phyloP scores from a whole-genome alignment of 2,797 vertebrate species.

The Neosalanx taihuensis region DNA sequence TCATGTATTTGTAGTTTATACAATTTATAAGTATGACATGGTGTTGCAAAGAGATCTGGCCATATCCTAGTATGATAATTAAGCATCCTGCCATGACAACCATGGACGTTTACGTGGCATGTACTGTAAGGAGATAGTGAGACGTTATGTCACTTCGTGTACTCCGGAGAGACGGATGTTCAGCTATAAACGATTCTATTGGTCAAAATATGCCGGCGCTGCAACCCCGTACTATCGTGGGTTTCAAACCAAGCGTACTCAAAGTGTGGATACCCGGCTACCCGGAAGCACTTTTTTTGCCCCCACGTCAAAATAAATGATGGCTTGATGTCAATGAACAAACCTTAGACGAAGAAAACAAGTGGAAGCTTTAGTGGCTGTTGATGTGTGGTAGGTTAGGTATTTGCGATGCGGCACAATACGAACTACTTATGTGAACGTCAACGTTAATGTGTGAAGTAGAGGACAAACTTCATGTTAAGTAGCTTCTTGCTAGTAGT shows the following conservation, averaged over 20 bases:
- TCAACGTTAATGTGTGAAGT: background rate
- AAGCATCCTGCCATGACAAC: background rate
- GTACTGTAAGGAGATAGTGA: background rate
- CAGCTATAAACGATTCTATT: background rate
- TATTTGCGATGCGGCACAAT: background rate
- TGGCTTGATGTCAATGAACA: background rate
- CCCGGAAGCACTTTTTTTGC: background rate
- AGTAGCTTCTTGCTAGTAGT: background rate
- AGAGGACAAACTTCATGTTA: background rate
- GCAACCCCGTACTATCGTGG: background rate
- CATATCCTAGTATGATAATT: background rate
- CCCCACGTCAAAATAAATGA: background rate
- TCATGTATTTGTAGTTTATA: background rate
- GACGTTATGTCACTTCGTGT: background rate
- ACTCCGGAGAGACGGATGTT: background rate
- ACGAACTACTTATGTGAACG: background rate
- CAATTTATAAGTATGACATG: background rate
- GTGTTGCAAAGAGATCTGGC: background rate
- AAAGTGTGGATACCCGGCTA: background rate
- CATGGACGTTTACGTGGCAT: background rate
- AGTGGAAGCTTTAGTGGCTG: background rate
- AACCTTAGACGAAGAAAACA: background rate
- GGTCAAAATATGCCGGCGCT: background rate
- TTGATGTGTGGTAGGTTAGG: background rate
- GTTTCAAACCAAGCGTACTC: background rate